Conservation (phyloP, 2,797 vertebrate genomes). For the Galago senegalensis region DNA sequence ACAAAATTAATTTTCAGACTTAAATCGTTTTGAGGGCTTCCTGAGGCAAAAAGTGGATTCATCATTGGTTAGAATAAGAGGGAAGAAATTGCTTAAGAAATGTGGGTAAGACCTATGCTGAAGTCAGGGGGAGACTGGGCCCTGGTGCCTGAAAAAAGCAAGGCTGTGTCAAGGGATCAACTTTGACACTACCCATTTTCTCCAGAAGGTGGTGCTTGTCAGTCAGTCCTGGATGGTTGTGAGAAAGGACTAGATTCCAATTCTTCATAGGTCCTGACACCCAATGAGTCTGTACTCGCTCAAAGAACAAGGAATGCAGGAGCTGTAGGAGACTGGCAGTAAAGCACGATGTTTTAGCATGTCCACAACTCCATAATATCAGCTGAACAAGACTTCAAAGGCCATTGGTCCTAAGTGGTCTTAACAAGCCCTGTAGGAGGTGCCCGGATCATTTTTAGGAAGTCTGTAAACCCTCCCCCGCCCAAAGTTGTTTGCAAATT, state of each 20-base stretch:
- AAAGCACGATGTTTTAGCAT: not conserved
- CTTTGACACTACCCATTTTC: slow-evolving; percentile 61
- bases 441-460: not conserved
- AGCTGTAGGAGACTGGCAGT: not conserved
- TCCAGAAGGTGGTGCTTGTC: slow-evolving; percentile 86
- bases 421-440: not conserved
- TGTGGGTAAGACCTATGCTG: not conserved
- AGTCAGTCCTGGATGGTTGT: slow-evolving; percentile 56
- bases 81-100: not conserved
- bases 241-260: not conserved
- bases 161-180: not conserved
- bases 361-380: not conserved
- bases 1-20: slow-evolving; percentile 13
- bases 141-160: not conserved
- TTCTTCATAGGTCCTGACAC: not conserved
- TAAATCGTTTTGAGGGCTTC: not conserved
- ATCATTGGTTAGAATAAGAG: not conserved
- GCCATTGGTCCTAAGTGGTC: not conserved
- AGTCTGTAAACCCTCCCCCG: not conserved
- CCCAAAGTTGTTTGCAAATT: slow-evolving; percentile 1
- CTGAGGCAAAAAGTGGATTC: not conserved
- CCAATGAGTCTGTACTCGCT: not conserved
- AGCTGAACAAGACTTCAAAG: slow-evolving; percentile 3
- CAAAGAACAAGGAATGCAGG: slow-evolving; percentile 5
- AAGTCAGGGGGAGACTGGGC: not conserved